A percentile compares a stretch with the other conserved stretches of the same genome.
These are phyloP conservation scores for Dissostichus mawsoni DNA, from an alignment of 2,113 vertebrate genomes.

Conservation along the genomic window DNA sequence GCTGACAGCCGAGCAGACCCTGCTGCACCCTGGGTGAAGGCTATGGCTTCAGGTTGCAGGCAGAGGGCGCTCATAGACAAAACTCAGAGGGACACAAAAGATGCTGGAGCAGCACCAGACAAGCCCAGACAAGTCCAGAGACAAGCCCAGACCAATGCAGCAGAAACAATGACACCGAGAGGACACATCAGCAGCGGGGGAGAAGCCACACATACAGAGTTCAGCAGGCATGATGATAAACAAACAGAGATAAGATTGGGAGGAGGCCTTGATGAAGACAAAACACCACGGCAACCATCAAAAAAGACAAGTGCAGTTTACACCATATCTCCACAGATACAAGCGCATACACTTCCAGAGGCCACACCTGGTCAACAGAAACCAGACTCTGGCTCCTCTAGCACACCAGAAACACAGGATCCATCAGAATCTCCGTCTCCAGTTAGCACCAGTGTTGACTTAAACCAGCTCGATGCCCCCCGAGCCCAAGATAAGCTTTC, in stretches of 20 bases:
- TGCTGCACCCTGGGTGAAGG: constrained; percentile 92
- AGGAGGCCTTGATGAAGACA: constrained; percentile 24
- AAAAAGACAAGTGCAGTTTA: constrained; percentile 23
- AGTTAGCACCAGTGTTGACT: background rate
- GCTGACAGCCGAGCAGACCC: constrained; percentile 89
- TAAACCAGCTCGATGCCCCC: background rate
- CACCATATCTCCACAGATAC: constrained; percentile 5
- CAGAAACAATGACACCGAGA: constrained; percentile 30
- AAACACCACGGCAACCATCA: constrained; percentile 28
- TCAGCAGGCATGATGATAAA: constrained; percentile 13
- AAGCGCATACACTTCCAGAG: constrained; percentile 13
- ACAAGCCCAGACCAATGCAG: constrained; percentile 18
- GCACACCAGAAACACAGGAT: constrained; percentile 18
- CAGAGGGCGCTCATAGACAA: constrained; percentile 78
- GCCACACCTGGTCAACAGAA: constrained; percentile 27
- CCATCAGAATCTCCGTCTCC: background rate
- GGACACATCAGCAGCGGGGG: background rate
- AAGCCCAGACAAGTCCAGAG: constrained; percentile 15
- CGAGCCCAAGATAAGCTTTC: constrained; percentile 7
- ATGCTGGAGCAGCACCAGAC: constrained; percentile 33
- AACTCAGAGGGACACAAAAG: constrained; percentile 11
- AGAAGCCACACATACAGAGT: constrained; percentile 12
- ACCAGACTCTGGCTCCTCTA: constrained; percentile 23
- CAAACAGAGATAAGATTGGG: constrained; percentile 10
- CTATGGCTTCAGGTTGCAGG: constrained; percentile 77